Conservation (phyloP, 2,113 vertebrate species). For the Sorex araneus region DNA sequence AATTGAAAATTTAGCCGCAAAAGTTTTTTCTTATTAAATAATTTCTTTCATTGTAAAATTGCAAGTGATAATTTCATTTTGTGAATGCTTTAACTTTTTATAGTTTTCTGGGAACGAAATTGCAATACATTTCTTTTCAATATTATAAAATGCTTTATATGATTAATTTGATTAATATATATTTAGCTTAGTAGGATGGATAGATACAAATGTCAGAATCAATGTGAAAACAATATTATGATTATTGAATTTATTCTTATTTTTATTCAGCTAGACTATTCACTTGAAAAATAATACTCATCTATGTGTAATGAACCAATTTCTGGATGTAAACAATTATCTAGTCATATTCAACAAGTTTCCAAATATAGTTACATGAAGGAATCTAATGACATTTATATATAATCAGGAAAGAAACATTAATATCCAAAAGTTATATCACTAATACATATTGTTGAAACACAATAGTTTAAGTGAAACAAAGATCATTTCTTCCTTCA, state of each 20-base stretch:
- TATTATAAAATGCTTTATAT: slow-evolving; percentile 37
- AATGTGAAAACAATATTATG: slow-evolving; percentile 20
- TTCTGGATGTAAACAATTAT: neutral
- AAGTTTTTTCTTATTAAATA: slow-evolving; percentile 7
- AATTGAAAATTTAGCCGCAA: slow-evolving; percentile 5
- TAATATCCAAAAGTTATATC: neutral
- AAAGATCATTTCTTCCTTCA: neutral
- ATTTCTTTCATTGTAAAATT: slow-evolving; percentile 38
- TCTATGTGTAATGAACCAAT: slow-evolving; percentile 21
- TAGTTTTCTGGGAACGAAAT: too few species aligned
- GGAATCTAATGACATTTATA: neutral
- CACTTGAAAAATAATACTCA: slow-evolving; percentile 41
- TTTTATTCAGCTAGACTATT: slow-evolving; percentile 6
- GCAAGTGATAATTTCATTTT: neutral
- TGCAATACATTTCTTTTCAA: neutral
- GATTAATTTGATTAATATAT: slow-evolving; percentile 41
- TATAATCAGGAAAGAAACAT: neutral
- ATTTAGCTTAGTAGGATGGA: neutral
- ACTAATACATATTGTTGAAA: neutral
- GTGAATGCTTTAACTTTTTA: neutral
- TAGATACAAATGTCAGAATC: slow-evolving; percentile 18
- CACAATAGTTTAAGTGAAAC: neutral
- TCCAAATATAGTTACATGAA: neutral
- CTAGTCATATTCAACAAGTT: neutral
- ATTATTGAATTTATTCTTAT: slow-evolving; percentile 57